Evolutionary conservation across 1,140 invertebrate species (phyloP).

Genomic region (Apis florea): DNA sequence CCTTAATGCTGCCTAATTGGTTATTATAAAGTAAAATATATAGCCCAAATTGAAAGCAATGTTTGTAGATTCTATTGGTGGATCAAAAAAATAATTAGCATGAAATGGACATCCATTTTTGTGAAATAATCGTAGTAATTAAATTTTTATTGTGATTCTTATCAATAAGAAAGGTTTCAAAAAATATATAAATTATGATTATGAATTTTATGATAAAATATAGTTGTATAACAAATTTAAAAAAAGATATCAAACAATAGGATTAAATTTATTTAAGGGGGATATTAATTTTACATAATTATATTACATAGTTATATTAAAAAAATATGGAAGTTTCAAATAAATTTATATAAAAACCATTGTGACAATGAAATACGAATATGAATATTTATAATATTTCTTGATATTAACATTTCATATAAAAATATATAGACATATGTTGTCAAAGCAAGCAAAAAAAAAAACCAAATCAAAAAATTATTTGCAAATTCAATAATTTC

Average conservation of each 20-base stretch:
- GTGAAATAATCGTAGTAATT: slow-evolving; percentile 7
- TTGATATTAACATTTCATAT: slow-evolving; percentile 24
- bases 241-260: slow-evolving; percentile 4
- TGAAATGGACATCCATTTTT: background rate
- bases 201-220: background rate
- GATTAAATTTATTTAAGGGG: background rate
- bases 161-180: background rate
- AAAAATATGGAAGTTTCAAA: background rate
- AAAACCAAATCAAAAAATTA: slow-evolving; percentile 8
- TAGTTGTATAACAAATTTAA: slow-evolving; percentile 23
- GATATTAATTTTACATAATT: background rate
- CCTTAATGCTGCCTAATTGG: slow-evolving; percentile 49
- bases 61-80: slow-evolving; percentile 30
- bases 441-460: background rate
- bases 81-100: slow-evolving; percentile 16
- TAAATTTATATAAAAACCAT: background rate
- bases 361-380: background rate
- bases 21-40: slow-evolving; percentile 34
- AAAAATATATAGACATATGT: background rate
- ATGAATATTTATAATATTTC: slow-evolving; percentile 16
- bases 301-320: background rate
- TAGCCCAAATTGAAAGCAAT: slow-evolving; percentile 38
- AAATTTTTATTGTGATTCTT: slow-evolving; percentile 1
- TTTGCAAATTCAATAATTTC: background rate
- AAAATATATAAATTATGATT: background rate